phyloP scores from a whole-genome alignment of 2,113 vertebrate genomes.

The Phalacrocorax carbo region DNA sequence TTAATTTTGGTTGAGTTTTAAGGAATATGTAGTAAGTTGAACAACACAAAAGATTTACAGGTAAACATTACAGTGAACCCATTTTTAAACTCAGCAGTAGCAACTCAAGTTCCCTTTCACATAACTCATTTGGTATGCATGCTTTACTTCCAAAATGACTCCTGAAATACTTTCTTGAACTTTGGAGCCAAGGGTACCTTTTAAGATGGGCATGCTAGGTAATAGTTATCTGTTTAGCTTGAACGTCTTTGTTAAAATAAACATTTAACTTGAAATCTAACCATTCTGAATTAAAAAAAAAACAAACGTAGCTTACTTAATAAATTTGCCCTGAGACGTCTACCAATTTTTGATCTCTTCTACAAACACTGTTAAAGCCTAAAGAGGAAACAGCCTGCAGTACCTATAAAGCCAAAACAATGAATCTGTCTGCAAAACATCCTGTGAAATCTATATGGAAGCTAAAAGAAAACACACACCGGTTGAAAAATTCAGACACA shows the following conservation, averaged over 20 bases:
- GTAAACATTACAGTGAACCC: not conserved
- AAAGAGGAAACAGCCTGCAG: not conserved
- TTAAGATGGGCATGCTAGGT: not conserved
- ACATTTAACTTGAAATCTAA: not conserved
- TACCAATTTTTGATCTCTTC: not conserved
- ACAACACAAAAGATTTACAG: not conserved
- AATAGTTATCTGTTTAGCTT: not conserved
- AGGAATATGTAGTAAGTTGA: not conserved
- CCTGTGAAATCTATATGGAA: not conserved
- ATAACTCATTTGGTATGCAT: not conserved
- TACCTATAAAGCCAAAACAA: not conserved
- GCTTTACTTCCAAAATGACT: not conserved
- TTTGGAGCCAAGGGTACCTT: not conserved
- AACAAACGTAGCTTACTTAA: not conserved
- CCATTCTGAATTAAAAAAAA: not conserved
- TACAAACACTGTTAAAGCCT: not conserved
- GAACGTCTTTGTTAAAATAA: not conserved
- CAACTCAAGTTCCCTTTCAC: not conserved
- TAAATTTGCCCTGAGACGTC: not conserved
- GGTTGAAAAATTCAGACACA: not conserved
- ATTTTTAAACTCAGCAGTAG: not conserved
- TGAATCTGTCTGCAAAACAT: slow-evolving; percentile 1
- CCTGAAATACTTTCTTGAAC: not conserved
- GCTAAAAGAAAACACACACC: not conserved
- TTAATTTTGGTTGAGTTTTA: not conserved